These are phyloP conservation scores for Eledone cirrhosa DNA, from an alignment of 2,888 invertebrate genomes.

Conservation along the genomic window DNA sequence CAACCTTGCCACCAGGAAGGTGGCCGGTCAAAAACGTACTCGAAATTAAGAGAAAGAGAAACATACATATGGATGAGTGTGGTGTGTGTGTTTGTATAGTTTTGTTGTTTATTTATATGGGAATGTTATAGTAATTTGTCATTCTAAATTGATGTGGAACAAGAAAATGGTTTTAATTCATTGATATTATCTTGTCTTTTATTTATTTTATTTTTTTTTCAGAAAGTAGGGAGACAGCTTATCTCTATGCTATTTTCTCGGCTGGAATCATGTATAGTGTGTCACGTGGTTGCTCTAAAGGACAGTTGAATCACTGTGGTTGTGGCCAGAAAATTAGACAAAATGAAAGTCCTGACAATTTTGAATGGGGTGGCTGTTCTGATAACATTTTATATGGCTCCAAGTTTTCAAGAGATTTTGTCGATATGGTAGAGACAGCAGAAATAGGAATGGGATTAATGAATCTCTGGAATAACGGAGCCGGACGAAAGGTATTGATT, in stretches of 20 bases:
- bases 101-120: too few relatives aligned
- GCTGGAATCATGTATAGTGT: conserved; percentile 90
- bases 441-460: conserved; percentile 80
- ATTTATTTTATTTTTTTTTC: conserved; percentile 47
- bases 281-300: conserved; percentile 78
- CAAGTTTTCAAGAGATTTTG: conserved; percentile 85
- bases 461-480: conserved; percentile 92
- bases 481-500: conserved; percentile 80
- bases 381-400: conserved; percentile 80
- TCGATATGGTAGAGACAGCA: conserved; percentile 81
- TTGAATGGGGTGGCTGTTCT: conserved; percentile 92
- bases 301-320: conserved; percentile 84
- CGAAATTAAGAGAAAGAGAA: too few relatives aligned
- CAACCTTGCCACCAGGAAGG: too few relatives aligned
- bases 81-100: neutral
- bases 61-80: neutral
- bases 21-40: too few relatives aligned
- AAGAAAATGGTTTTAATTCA: too few relatives aligned
- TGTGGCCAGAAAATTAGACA: conserved; percentile 83
- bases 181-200: neutral
- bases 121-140: too few relatives aligned
- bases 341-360: conserved; percentile 74
- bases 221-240: conserved; percentile 91
- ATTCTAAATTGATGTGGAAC: too few relatives aligned
- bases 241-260: conserved; percentile 86